These are phyloP conservation scores for Clivina fossor DNA, from an alignment of 2,888 invertebrate species.

Conservation along the genomic window DNA sequence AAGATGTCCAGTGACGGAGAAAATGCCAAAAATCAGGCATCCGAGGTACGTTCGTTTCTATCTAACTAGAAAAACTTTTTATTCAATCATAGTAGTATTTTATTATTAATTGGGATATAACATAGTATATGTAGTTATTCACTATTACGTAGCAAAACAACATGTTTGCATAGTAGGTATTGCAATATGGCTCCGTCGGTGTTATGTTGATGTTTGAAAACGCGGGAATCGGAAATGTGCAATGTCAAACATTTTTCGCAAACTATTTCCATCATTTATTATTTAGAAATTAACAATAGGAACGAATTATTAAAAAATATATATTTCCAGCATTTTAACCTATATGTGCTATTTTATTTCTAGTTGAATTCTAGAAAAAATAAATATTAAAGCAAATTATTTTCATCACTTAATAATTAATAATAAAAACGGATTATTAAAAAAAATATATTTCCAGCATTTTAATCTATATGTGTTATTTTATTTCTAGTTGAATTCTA, in stretches of 20 bases:
- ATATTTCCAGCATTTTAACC: too few relatives aligned
- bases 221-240: slow-evolving; percentile 50
- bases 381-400: neutral
- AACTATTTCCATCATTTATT: neutral
- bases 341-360: neutral
- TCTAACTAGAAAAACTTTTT: slow-evolving; percentile 14
- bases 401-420: neutral
- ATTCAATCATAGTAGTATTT: slow-evolving; percentile 16
- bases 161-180: slow-evolving; percentile 47
- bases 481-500: neutral
- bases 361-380: neutral
- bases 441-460: neutral
- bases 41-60: slow-evolving; percentile 48
- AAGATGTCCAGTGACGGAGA: slow-evolving; percentile 54
- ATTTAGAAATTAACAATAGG: neutral
- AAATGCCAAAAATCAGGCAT: slow-evolving; percentile 50
- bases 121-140: slow-evolving; percentile 27
- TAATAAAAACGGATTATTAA: neutral
- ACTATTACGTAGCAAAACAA: slow-evolving; percentile 42
- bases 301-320: neutral
- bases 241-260: neutral
- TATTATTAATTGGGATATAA: slow-evolving; percentile 7
- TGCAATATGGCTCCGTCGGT: slow-evolving; percentile 50
- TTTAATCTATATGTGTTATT: too few relatives aligned
- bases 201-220: slow-evolving; percentile 52